These are phyloP conservation scores for Lacanobia wlatinum DNA, from an alignment of 2,888 invertebrate genomes.

Conservation along the genomic window DNA sequence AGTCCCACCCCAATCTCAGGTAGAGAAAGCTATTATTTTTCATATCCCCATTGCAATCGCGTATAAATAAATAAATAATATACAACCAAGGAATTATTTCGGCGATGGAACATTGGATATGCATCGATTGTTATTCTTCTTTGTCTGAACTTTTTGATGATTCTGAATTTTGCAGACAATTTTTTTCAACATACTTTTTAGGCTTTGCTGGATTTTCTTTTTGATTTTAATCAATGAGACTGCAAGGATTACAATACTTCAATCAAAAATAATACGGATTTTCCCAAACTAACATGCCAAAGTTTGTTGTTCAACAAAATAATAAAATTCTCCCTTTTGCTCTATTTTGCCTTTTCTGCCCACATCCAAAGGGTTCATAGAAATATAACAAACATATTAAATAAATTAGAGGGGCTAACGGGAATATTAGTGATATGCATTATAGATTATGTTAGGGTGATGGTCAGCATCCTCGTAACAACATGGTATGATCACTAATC, in stretches of 20 bases:
- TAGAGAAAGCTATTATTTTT: slow-evolving; percentile 62
- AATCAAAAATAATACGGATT: background rate
- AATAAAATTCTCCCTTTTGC: slow-evolving; percentile 29
- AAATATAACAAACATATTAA: slow-evolving; percentile 40
- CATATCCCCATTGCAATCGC: slow-evolving; percentile 57
- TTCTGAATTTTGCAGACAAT: background rate
- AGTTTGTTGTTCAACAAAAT: slow-evolving; percentile 17
- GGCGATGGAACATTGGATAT: slow-evolving; percentile 36
- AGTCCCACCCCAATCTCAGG: slow-evolving; percentile 53
- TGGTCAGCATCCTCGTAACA: slow-evolving; percentile 2
- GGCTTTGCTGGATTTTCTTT: background rate
- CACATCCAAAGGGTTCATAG: background rate
- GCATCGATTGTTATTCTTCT: slow-evolving; percentile 23
- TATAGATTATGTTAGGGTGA: slow-evolving; percentile 29
- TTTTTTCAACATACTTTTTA: background rate
- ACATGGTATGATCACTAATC: background rate
- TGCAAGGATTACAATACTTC: background rate
- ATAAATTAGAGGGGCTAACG: slow-evolving; percentile 16
- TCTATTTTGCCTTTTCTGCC: slow-evolving; percentile 15
- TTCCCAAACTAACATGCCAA: background rate
- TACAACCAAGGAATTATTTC: slow-evolving; percentile 46
- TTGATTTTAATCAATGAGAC: background rate
- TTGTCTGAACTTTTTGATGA: background rate
- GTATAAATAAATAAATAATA: slow-evolving; percentile 61
- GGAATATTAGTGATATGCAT: slow-evolving; percentile 41